phyloP scores from a whole-genome alignment of 2,113 vertebrate genomes.

The Apodemus sylvaticus region DNA sequence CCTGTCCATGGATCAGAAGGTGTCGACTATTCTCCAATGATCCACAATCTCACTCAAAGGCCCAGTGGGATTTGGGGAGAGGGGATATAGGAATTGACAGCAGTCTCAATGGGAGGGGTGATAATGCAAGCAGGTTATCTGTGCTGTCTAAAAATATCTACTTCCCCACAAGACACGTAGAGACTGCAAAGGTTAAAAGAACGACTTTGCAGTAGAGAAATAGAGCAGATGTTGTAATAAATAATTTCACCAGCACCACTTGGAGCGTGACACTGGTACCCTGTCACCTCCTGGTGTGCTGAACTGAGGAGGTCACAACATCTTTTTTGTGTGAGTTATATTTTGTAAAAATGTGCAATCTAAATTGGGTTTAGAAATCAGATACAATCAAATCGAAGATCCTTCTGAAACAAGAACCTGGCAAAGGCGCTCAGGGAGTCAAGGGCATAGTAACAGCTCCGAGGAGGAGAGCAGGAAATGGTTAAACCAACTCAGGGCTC shows the following conservation, averaged over 20 bases:
- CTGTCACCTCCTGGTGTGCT: neutral
- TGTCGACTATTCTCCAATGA: neutral
- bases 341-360: neutral
- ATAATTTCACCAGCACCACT: neutral
- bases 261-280: neutral
- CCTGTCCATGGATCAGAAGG: neutral
- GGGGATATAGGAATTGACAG: too few species aligned
- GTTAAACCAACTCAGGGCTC: neutral
- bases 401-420: neutral
- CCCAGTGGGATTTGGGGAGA: neutral
- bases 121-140: slow-evolving; percentile 5
- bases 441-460: neutral
- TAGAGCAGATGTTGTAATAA: neutral
- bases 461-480: neutral
- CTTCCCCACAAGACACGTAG: neutral
- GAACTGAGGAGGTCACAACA: neutral
- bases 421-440: neutral
- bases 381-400: neutral
- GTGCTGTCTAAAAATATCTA: neutral
- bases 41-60: neutral
- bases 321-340: neutral
- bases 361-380: neutral
- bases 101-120: neutral
- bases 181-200: neutral
- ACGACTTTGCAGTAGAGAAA: neutral